Conservation (phyloP, 2,888 invertebrate genomes). For the Dioctria linearis region DNA sequence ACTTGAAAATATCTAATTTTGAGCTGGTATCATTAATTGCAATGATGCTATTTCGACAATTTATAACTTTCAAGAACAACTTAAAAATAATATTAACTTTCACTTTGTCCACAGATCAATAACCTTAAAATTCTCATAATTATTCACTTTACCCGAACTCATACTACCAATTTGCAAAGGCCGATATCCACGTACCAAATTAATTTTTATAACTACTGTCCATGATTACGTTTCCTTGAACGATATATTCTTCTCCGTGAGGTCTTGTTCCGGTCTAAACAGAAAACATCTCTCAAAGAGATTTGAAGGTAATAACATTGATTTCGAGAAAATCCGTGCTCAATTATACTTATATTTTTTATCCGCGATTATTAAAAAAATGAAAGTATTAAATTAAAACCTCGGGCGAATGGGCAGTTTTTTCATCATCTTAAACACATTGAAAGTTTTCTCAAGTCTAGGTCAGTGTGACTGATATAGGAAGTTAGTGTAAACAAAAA, state of each 20-base stretch:
- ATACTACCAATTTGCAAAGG: neutral
- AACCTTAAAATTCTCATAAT: conserved; percentile 25
- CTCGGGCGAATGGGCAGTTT: conserved; percentile 9
- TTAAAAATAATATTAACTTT: conserved; percentile 17
- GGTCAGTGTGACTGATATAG: conserved; percentile 31
- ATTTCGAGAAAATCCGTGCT: conserved; percentile 23
- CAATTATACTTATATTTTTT: conserved; percentile 11
- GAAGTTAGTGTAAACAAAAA: conserved; percentile 10
- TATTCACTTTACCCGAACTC: conserved; percentile 25
- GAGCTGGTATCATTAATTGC: no score
- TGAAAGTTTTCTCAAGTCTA: conserved; percentile 13
- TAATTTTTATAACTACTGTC: conserved; percentile 30
- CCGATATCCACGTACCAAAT: conserved; percentile 37
- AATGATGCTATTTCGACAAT: no score
- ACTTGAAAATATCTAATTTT: no score
- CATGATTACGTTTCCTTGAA: conserved; percentile 32
- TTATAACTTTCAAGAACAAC: neutral
- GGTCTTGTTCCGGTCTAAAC: conserved; percentile 29
- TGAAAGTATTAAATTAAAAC: conserved; percentile 17
- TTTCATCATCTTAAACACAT: conserved; percentile 17
- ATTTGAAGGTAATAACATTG: conserved; percentile 21
- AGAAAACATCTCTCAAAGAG: conserved; percentile 22
- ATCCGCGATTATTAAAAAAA: neutral
- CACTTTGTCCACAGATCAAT: conserved; percentile 14
- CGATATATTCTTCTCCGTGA: conserved; percentile 21